Evolutionary conservation across 2,113 vertebrate species (phyloP), one percentile per base, ranked within the genome.

Genomic region (Tylochromis polylepis): DNA sequence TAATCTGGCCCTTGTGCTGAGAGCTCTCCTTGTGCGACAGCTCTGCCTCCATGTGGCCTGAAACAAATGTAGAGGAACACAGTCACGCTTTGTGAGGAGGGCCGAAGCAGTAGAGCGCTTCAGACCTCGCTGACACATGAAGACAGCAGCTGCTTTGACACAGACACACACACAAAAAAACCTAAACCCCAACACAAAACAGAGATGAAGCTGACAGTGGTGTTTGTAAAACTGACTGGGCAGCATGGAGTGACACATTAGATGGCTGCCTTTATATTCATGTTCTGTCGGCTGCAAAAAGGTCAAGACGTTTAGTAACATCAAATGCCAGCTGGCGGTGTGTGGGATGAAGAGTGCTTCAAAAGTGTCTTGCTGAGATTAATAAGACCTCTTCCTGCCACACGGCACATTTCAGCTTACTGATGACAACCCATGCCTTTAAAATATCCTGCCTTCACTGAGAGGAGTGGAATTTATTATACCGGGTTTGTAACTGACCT

Each of bases 1-100:
- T 96, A 90, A 98, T 98, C 96, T 97, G 97, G 95, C 97, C 97
- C 91, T 97, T 98, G 93, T 95, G 95, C 65, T 97, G 96, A 81
- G 93, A 93, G 60, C 94, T 95, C 84, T 97, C 96, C 93, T 96
- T 96, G 91, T 95, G 92, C 89, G 96, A 95, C 88, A 97, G 96
- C 85, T 95, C 96, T 86, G 96, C 94, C 93, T 98, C 97, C 95
- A 96, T 92, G 79, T 92, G 95, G 94, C 97, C 98, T 99, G 88
- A n/a, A 96, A 95, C 85, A 94, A 85, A 81, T 6, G 70, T 57
- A 83, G 79, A 91, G 57, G 56, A 57, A 89, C 62, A 91, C 49
- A 88, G 88, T 91, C 82, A 94, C 60, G 81, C 84, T 81, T 56
- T 79, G 83, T 83, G 86, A 88, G 85, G 59, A 62, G 51, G 67